Evolutionary conservation across 1,140 invertebrate species (phyloP).

Genomic region (Drosophila teissieri): DNA sequence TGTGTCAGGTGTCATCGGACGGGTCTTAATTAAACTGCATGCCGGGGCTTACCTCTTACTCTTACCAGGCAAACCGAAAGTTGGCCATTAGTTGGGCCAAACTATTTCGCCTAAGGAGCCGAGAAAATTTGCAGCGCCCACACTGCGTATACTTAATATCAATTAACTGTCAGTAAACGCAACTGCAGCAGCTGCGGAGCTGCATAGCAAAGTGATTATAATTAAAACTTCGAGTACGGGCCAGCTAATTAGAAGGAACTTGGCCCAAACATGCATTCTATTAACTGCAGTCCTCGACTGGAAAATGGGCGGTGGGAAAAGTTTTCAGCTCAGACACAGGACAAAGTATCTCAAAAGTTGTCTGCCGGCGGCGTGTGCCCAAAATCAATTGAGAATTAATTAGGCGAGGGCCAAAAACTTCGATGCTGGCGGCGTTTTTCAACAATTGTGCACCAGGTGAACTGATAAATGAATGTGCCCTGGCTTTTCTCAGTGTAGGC

Average conservation of each 20-base stretch:
- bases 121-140: constrained; percentile 4
- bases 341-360: constrained; percentile 14
- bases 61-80: neutral
- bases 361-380: constrained; percentile 29
- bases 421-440: constrained; percentile 39
- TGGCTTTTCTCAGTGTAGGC: constrained; percentile 11
- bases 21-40: constrained; percentile 56
- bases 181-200: constrained; percentile 18
- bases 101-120: constrained; percentile 1
- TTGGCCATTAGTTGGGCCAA: constrained; percentile 23
- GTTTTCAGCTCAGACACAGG: constrained; percentile 15
- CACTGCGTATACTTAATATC: constrained; percentile 58
- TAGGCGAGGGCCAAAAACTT: constrained; percentile 53
- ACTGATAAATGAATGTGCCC: neutral
- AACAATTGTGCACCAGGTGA: constrained; percentile 49
- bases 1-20: constrained; percentile 40
- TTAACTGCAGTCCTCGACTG: constrained; percentile 6
- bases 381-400: constrained; percentile 74
- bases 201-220: constrained; percentile 39
- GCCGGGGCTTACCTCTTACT: neutral
- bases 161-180: constrained; percentile 31
- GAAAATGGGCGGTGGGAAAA: neutral
- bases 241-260: constrained; percentile 57
- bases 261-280: constrained; percentile 34
- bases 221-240: constrained; percentile 38